Evolutionary conservation across 2,888 invertebrate genomes (phyloP).

Genomic region (Seladonia tumulorum): DNA sequence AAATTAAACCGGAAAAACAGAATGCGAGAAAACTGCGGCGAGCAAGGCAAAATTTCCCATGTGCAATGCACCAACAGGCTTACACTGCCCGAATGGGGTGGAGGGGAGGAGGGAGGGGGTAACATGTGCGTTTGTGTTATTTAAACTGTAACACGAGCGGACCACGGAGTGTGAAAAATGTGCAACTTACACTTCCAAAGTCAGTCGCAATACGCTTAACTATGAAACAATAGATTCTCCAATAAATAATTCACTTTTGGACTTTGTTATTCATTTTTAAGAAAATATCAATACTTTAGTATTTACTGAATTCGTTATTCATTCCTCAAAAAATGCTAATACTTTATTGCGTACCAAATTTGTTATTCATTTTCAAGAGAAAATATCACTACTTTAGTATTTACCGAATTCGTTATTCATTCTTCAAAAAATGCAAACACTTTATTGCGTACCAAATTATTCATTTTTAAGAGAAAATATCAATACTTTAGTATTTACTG

Average conservation of each 20-base stretch:
- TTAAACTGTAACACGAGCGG: not conserved
- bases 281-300: too few relatives aligned
- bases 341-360: too few relatives aligned
- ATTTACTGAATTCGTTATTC: too few relatives aligned
- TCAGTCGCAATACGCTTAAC: not conserved
- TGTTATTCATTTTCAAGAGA: too few relatives aligned
- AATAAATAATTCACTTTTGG: not conserved
- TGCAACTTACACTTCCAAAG: not conserved
- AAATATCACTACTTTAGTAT: too few relatives aligned
- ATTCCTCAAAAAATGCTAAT: too few relatives aligned
- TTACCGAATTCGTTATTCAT: too few relatives aligned
- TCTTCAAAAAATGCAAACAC: too few relatives aligned
- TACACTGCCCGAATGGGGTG: not conserved
- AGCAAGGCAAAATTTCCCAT: not conserved
- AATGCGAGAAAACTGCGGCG: not conserved
- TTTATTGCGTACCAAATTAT: too few relatives aligned
- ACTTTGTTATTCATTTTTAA: not conserved
- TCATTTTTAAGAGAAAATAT: too few relatives aligned
- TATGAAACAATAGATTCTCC: not conserved
- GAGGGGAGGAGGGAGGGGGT: too few relatives aligned
- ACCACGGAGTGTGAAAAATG: not conserved
- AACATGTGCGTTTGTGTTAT: not conserved
- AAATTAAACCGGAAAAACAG: not conserved
- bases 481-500: too few relatives aligned
- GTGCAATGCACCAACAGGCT: not conserved